These are phyloP conservation scores for Connochaetes taurinus DNA, from an alignment of 2,113 vertebrate genomes.

Conservation along the genomic window DNA sequence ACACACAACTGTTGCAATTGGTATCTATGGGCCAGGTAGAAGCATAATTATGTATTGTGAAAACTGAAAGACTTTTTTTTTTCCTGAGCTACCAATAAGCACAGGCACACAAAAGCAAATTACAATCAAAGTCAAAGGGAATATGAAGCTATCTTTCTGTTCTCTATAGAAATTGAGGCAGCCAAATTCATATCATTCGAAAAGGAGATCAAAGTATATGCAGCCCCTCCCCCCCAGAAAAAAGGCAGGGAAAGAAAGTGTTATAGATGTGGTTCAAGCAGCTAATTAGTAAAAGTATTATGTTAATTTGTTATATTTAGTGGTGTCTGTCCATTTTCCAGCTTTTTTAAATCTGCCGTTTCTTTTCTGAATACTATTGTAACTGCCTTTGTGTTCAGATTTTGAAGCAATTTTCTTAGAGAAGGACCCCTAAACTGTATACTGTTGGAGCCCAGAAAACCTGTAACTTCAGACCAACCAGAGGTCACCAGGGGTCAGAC, in stretches of 20 bases:
- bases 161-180: not conserved
- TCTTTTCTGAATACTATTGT: not conserved
- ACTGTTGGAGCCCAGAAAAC: not conserved
- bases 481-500: not conserved
- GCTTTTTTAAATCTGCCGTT: not conserved
- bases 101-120: not conserved
- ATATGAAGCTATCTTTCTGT: not conserved
- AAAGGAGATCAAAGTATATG: not conserved
- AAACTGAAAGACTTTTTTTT: not conserved
- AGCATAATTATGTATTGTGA: not conserved
- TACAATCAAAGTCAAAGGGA: not conserved
- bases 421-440: not conserved
- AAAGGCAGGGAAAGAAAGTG: not conserved
- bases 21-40: not conserved
- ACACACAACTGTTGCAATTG: not conserved
- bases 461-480: not conserved
- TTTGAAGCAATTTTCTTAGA: not conserved
- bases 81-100: not conserved
- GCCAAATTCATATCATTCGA: not conserved
- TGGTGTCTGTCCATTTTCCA: not conserved
- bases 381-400: not conserved
- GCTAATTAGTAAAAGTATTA: not conserved
- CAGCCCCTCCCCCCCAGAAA: fast-evolving
- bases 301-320: not conserved
- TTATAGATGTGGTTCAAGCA: too few species aligned